A percentile compares a stretch with the other conserved stretches of the same genome.
Conservation (phyloP, 2,888 invertebrate genomes). For the Aphelenchoides bicaudatus region DNA sequence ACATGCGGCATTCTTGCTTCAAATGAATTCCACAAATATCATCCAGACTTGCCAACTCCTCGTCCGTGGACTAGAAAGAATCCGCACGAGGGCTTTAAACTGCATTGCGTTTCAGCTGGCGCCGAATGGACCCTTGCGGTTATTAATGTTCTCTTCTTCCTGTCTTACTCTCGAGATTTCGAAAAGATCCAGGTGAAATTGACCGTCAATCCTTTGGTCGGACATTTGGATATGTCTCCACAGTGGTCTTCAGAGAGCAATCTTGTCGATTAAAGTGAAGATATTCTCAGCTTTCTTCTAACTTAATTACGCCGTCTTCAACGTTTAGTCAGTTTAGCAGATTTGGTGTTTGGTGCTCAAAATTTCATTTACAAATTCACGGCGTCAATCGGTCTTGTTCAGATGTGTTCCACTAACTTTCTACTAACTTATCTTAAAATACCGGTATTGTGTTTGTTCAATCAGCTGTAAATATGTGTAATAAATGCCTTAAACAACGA, state of each 20-base stretch:
- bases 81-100: slow-evolving; percentile 66
- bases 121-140: slow-evolving; percentile 71
- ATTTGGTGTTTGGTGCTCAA: too few relatives aligned
- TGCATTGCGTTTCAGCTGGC: slow-evolving; percentile 69
- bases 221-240: slow-evolving; percentile 49
- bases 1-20: slow-evolving; percentile 45
- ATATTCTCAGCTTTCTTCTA: not conserved
- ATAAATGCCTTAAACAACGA: too few relatives aligned
- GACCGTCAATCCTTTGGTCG: slow-evolving; percentile 40
- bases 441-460: too few relatives aligned
- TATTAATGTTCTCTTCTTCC: slow-evolving; percentile 68
- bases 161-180: slow-evolving; percentile 70
- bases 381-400: too few relatives aligned
- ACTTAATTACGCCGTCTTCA: too few relatives aligned
- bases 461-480: too few relatives aligned
- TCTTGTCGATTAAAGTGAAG: not conserved
- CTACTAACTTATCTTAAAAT: too few relatives aligned
- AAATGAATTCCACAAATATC: slow-evolving; percentile 40
- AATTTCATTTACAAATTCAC: too few relatives aligned
- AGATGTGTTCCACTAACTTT: too few relatives aligned
- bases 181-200: slow-evolving; percentile 65
- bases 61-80: slow-evolving; percentile 52
- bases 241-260: slow-evolving; percentile 26
- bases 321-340: too few relatives aligned
- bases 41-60: slow-evolving; percentile 54